phyloP scores from a whole-genome alignment of 2,113 vertebrate species.

The Cairina moschata region DNA sequence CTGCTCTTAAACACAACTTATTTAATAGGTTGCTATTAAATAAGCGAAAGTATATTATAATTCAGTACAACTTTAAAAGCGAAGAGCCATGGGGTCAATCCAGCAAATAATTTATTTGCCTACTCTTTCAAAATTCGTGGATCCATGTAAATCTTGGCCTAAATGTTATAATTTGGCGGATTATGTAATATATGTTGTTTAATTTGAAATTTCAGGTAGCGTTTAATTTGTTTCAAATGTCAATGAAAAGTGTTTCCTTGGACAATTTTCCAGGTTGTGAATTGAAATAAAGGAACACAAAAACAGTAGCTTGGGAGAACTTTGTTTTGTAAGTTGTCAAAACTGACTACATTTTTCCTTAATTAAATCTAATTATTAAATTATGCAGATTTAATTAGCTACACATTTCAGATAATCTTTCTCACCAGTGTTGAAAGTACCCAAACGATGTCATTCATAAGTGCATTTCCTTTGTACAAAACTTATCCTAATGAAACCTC shows the following conservation, averaged over 20 bases:
- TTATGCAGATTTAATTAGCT: not conserved
- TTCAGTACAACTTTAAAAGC: not conserved
- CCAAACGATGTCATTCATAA: not conserved
- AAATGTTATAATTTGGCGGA: not conserved
- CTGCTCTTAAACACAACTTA: not conserved
- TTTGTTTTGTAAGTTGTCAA: not conserved
- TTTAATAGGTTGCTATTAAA: too few species aligned
- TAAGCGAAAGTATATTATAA: not conserved
- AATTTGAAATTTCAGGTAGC: not conserved
- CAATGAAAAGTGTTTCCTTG: not conserved
- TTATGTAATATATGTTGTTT: not conserved
- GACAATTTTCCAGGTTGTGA: not conserved
- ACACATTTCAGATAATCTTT: not conserved
- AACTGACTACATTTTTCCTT: not conserved
- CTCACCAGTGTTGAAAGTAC: not conserved
- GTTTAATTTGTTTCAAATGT: not conserved
- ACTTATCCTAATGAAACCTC: not conserved
- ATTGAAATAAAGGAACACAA: not conserved
- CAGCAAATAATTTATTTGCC: not conserved
- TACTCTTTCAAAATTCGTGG: not conserved
- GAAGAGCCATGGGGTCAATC: not conserved
- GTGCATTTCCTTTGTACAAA: not conserved
- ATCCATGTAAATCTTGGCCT: not conserved
- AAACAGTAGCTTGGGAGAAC: not conserved
- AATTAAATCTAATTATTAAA: not conserved